Evolutionary conservation across 2,888 invertebrate genomes (phyloP).

Genomic region (Lasioglossum villosulum): DNA sequence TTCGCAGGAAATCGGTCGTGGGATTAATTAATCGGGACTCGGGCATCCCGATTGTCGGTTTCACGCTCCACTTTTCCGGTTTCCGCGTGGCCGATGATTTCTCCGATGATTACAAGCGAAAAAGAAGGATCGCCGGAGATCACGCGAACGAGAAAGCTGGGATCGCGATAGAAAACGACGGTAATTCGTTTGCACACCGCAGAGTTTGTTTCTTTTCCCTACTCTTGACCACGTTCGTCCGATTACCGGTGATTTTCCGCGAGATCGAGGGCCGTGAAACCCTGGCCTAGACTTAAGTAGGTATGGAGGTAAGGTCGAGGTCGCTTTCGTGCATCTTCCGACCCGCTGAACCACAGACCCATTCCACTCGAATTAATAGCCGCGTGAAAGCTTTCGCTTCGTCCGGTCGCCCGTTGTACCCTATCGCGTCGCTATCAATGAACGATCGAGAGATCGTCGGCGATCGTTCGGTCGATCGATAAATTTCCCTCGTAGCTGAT

Average conservation of each 20-base stretch:
- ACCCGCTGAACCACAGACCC: slow-evolving; percentile 32
- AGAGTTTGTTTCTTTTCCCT: background rate
- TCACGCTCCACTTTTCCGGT: slow-evolving; percentile 60
- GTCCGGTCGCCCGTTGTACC: background rate
- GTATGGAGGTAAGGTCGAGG: slow-evolving; percentile 81
- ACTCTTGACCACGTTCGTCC: no score
- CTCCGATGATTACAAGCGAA: slow-evolving; percentile 25
- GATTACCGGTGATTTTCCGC: slow-evolving; percentile 8
- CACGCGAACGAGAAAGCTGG: slow-evolving; percentile 38
- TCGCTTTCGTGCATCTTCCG: slow-evolving; percentile 59
- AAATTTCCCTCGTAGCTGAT: background rate
- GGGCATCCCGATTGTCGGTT: slow-evolving; percentile 27
- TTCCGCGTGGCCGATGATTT: slow-evolving; percentile 35
- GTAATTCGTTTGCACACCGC: background rate
- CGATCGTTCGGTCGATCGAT: background rate
- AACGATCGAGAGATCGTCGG: background rate
- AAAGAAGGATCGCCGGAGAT: slow-evolving; percentile 25
- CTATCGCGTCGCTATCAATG: background rate
- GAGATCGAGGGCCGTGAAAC: slow-evolving; percentile 54
- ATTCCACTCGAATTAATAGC: slow-evolving; percentile 45
- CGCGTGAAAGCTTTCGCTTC: slow-evolving; percentile 45
- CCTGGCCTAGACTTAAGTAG: slow-evolving; percentile 78
- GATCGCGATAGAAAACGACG: slow-evolving; percentile 28
- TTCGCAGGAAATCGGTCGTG: background rate
- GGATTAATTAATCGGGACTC: background rate